Evolutionary conservation across 2,888 invertebrate species (phyloP), one percentile per base, ranked within the genome.

Genomic region (Brenthis daphne): DNA sequence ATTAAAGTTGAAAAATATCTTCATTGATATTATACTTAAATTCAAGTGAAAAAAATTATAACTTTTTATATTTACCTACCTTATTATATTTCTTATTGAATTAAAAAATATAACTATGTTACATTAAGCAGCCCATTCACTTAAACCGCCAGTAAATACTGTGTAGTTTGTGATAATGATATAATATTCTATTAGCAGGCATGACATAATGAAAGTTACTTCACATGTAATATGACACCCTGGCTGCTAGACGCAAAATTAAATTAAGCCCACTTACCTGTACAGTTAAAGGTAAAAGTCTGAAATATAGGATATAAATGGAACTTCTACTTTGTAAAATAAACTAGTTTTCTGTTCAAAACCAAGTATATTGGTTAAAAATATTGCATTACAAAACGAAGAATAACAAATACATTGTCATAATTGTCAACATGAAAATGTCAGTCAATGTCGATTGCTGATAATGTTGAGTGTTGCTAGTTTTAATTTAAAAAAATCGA

Each of bases 181-280:
- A 77, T 73, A 75, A 75, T 73, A 77, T 78, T 86, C 90, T 92
- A 92, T 85, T 88, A 89, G 69, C 85, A 82, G 88, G 80, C 90
- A 92, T 92, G 92, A 92, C 92, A 92, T 92, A 92, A 91, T 90
- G 84, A 85, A 86, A 86, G 86, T 88, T 88, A 84, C 86, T 87
- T 85, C 85, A 85, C 76, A 74, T 84, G 90, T 88, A 89, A 90
- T 77, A 79, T 85, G 90, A 91, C 87, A 91, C 87, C 81, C 53
- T 75, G 60, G 71, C 67, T 43, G 37, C 48, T 60, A 50, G 29
- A 69, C 57, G 56, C 65, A 64, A 58, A 68, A 64, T 58, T 16
- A 61, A 67, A 58, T 29, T 63, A 58, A 37, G 3, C 55, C 11
- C 29, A 64, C 57, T 50, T 61, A 70, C 64, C 58, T 70, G 37